phyloP scores from a whole-genome alignment of 2,888 invertebrate species.

The Helobdella robusta region DNA sequence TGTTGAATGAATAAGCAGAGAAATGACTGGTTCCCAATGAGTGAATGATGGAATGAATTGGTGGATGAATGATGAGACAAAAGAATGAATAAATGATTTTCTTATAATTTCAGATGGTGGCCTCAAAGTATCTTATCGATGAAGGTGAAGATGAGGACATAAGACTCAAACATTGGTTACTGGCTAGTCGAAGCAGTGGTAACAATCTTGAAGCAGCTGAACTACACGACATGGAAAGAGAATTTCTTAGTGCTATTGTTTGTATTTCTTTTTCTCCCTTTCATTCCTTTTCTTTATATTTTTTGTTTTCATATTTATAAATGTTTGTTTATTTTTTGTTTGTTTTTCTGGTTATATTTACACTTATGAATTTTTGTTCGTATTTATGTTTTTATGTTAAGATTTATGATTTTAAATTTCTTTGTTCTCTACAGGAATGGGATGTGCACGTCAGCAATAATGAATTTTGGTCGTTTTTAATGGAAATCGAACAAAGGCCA shows the following conservation, averaged over 20 bases:
- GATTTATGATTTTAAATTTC: not conserved
- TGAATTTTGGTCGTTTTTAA: constrained; percentile 17
- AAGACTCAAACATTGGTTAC: constrained; percentile 75
- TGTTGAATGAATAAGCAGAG: no score
- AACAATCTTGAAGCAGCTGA: constrained; percentile 64
- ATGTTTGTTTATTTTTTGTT: not conserved
- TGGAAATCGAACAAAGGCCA: constrained; percentile 23
- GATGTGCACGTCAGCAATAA: constrained; percentile 13
- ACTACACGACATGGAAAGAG: constrained; percentile 72
- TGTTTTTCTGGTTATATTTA: not conserved
- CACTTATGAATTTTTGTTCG: not conserved
- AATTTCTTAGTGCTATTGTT: constrained; percentile 73
- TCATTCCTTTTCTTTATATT: no score
- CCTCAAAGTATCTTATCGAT: constrained; percentile 87
- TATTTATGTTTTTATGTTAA: not conserved
- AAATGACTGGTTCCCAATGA: no score
- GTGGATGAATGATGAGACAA: no score
- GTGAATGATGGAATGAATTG: no score
- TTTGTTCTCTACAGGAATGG: constrained; percentile 21
- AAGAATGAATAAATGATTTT: no score
- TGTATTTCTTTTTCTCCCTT: no score
- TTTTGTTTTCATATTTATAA: constrained; percentile 20
- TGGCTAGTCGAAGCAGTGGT: constrained; percentile 71
- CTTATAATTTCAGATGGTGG: constrained; percentile 81
- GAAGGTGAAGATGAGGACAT: constrained; percentile 85